Conservation (phyloP, 2,797 vertebrate genomes). For the Pteropus rufus region DNA sequence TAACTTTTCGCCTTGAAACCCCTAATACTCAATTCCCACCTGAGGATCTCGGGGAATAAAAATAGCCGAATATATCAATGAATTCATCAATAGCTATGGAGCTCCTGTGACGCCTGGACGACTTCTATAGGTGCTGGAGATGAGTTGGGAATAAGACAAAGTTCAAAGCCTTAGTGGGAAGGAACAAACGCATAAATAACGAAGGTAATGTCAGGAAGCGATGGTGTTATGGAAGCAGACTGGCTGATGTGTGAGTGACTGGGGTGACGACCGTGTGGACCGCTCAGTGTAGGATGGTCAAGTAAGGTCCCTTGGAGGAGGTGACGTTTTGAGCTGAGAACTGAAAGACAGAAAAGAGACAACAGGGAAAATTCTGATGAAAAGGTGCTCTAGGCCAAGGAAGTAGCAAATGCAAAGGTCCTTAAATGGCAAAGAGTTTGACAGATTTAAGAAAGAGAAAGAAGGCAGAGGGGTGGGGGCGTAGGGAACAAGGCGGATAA, state of each 20-base stretch:
- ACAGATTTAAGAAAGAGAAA: neutral
- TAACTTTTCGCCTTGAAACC: neutral
- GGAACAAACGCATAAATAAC: neutral
- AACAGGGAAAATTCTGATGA: neutral
- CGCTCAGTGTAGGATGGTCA: neutral
- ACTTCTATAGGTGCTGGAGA: neutral
- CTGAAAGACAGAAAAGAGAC: neutral
- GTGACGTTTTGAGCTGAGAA: neutral
- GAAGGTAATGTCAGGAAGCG: neutral
- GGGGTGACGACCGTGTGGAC: neutral
- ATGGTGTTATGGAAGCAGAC: neutral
- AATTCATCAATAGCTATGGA: neutral
- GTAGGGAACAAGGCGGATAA: neutral
- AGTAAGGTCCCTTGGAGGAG: neutral
- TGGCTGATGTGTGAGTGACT: neutral
- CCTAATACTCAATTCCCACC: neutral
- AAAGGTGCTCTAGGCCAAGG: neutral
- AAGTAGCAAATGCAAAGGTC: neutral
- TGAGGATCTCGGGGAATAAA: neutral
- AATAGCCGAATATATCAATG: neutral
- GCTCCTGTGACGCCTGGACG: neutral
- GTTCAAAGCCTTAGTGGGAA: neutral
- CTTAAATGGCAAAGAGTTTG: neutral
- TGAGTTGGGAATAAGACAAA: neutral
- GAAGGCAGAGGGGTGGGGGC: neutral